Base-by-base conservation (phyloP, 2,888 invertebrate genomes). In the Electrophaes corylata region DNA sequence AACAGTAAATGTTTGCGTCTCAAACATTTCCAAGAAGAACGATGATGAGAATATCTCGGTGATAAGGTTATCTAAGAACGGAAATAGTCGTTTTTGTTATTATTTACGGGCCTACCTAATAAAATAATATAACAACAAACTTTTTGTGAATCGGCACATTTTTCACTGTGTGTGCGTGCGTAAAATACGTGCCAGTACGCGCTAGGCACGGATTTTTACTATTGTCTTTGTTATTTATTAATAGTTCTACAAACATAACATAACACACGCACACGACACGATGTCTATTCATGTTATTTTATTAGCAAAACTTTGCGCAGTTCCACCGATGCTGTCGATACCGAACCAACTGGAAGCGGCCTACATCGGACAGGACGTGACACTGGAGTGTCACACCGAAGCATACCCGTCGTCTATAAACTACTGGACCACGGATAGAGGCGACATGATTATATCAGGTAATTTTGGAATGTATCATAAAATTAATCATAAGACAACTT, bases 361-460 rank as follows among this genome's bases (percentile, higher is more conserved):
- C 57, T 96, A 97, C 84, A 88, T 96, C 64, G 97, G 97, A 4
- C 97, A 97, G 86, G 96, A 97, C 81, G 96, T 97, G 59, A 95
- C 95, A 40, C 89, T 98, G 65, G 97, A 97, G 86, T 98, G 98
- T 81, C 96, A 97, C 84, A 97, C 97, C 0, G 98, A 98, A 85
- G 97, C 98, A 40, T 97, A 96, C 84, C 98, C 98, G 31, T 96
- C 96, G 64, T 97, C 98, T 51, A 97, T 98, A 83, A 98, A 97
- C 93, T 98, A 98, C 84, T 98, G 98, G 98, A 97, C 97, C 33
- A 97, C 96, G 5, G 96, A 97, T 73, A 93, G 95, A 58, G 97
- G 97, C 44, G 97, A 97, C 81, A 97, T 97, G 97, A 97, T 97
- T 75, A 96, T 97, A 90, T 96, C 97, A 88, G 97, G 97, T 97